Conservation (phyloP, 1,140 invertebrate species). For the Neocloeon triangulifer region DNA sequence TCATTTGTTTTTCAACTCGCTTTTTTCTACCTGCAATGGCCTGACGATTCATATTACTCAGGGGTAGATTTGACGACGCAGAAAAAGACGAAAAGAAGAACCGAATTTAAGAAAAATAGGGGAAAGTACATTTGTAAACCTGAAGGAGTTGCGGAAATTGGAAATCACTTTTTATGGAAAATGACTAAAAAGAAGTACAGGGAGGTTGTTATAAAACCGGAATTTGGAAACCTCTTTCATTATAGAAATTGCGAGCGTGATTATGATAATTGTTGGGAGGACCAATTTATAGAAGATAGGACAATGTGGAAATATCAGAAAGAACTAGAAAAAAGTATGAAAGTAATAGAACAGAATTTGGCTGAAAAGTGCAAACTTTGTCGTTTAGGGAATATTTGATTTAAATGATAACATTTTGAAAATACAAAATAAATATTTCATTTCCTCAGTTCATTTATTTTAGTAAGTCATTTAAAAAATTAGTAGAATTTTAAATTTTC, state of each 20-base stretch:
- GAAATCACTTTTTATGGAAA: conserved; percentile 89
- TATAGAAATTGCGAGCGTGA: conserved; percentile 72
- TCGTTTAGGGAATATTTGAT: too few relatives aligned
- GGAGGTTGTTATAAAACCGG: too few relatives aligned
- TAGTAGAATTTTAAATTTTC: too few relatives aligned
- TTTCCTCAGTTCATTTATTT: too few relatives aligned
- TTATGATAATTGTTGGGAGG: conserved; percentile 59
- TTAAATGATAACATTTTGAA: too few relatives aligned
- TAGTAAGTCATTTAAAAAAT: too few relatives aligned
- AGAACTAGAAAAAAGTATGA: conserved; percentile 8
- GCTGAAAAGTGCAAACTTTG: conserved; percentile 7
- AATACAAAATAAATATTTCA: too few relatives aligned
- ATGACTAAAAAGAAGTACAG: too few relatives aligned
- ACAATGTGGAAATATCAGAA: conserved; percentile 37
- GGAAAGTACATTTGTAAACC: conserved; percentile 79
- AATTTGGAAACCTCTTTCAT: conserved; percentile 72
- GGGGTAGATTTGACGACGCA: conserved; percentile 48
- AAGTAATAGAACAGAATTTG: conserved; percentile 7
- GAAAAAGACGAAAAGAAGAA: conserved; percentile 52
- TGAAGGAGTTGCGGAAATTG: conserved; percentile 58
- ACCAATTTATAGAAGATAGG: conserved; percentile 33
- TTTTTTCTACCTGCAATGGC: conserved; percentile 77
- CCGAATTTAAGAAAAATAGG: conserved; percentile 65
- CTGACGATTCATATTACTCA: conserved; percentile 45
- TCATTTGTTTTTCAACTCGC: conserved; percentile 75